These are phyloP conservation scores for Hemistola chrysoprasaria DNA, from an alignment of 2,888 invertebrate genomes.

Conservation along the genomic window DNA sequence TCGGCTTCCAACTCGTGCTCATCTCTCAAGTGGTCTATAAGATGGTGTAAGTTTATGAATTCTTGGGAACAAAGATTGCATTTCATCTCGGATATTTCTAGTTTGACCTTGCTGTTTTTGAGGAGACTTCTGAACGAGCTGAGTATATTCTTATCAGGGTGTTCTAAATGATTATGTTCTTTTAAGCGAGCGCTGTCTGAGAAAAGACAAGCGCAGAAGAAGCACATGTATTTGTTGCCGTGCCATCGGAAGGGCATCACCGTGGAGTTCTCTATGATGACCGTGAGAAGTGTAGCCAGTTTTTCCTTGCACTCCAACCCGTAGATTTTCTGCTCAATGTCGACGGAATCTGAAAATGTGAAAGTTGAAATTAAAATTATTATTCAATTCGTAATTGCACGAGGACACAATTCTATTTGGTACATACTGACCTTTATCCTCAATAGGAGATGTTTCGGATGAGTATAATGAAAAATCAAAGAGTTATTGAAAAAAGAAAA, in stretches of 20 bases:
- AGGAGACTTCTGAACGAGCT: conserved; percentile 36
- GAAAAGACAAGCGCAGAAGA: conserved; percentile 47
- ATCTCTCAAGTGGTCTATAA: conserved; percentile 37
- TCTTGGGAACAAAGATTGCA: conserved; percentile 44
- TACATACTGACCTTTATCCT: too few relatives aligned
- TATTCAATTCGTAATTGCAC: too few relatives aligned
- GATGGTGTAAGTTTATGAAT: conserved; percentile 36
- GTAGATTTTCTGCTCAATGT: too few relatives aligned
- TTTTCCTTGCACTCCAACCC: conserved; percentile 35
- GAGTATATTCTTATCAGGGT: conserved; percentile 38
- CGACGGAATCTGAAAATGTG: too few relatives aligned
- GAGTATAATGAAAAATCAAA: too few relatives aligned
- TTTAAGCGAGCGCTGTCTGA: conserved; percentile 37
- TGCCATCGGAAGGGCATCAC: conserved; percentile 51
- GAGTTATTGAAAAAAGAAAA: too few relatives aligned
- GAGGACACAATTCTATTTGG: too few relatives aligned
- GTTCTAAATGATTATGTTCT: conserved; percentile 43
- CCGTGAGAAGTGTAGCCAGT: conserved; percentile 32
- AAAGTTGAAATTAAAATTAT: too few relatives aligned
- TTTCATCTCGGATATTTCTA: conserved; percentile 43
- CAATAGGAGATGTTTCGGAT: too few relatives aligned
- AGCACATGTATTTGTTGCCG: conserved; percentile 48
- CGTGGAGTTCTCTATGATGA: conserved; percentile 45
- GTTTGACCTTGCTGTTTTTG: conserved; percentile 39
- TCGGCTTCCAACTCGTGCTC: conserved; percentile 43